A percentile compares a stretch with the other conserved stretches of the same genome.
These are phyloP conservation scores for Schizaphis graminum DNA, from an alignment of 2,888 invertebrate genomes.

Conservation along the genomic window DNA sequence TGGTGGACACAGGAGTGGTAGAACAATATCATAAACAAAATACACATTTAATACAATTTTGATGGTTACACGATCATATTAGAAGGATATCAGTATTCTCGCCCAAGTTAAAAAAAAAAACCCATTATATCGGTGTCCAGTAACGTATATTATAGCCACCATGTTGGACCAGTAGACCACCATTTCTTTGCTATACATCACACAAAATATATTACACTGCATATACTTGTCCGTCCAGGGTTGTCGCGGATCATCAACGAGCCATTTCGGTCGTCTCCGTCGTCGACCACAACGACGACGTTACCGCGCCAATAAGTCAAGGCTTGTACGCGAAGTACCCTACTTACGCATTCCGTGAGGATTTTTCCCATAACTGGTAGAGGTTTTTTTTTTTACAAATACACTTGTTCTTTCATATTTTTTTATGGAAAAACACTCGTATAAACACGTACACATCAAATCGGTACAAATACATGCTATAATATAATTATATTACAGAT, in stretches of 20 bases:
- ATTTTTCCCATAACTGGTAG: not conserved
- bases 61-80: not conserved
- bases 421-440: not conserved
- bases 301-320: not conserved
- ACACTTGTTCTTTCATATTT: not conserved
- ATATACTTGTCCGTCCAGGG: not conserved
- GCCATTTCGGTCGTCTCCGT: not conserved
- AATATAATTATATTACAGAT: not conserved
- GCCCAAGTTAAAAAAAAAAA: not conserved
- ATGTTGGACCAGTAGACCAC: not conserved
- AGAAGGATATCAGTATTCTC: not conserved
- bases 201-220: not conserved
- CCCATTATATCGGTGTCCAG: not conserved
- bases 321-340: not conserved
- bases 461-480: not conserved
- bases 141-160: not conserved
- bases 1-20: not conserved
- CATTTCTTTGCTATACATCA: not conserved
- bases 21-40: not conserved
- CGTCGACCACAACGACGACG: not conserved
- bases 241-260: not conserved
- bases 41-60: not conserved
- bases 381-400: not conserved
- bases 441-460: not conserved
- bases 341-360: not conserved